Percentiles rank a stretch among this genome's conserved stretches.
Evolutionary conservation across 2,797 vertebrate species (phyloP).

Genomic region (Sciurus carolinensis): DNA sequence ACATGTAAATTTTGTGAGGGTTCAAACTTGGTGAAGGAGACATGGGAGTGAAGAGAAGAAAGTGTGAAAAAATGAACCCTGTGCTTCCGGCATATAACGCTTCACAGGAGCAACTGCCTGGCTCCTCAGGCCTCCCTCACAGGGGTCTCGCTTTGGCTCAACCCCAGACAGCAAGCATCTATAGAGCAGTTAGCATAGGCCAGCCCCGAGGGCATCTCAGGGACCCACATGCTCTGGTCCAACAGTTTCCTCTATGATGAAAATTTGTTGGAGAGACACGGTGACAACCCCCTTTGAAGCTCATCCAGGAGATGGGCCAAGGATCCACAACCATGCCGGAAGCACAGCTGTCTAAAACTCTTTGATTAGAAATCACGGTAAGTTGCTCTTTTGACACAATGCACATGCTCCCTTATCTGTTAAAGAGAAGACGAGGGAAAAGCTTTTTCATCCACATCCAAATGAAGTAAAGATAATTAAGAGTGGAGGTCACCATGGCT

Average conservation of each 20-base stretch:
- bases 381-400: background rate
- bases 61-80: background rate
- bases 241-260: background rate
- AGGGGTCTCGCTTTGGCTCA: background rate
- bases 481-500: rapidly evolving
- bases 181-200: rapidly evolving
- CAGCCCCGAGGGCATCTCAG: background rate
- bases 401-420: background rate
- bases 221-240: rapidly evolving
- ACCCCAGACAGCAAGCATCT: rapidly evolving
- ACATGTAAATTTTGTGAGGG: background rate
- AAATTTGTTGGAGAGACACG: background rate
- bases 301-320: background rate
- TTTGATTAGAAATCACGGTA: background rate
- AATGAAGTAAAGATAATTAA: background rate
- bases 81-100: background rate
- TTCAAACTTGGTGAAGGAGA: background rate
- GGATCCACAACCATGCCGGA: no score
- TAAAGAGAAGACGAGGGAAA: background rate
- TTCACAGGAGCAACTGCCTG: background rate
- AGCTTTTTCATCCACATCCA: background rate
- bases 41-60: background rate
- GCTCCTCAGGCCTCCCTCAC: background rate
- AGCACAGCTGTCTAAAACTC: background rate
- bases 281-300: rapidly evolving